Evolutionary conservation across 2,797 vertebrate genomes (phyloP), one percentile per base, ranked within the genome.

Genomic region (Acanthornis magna): DNA sequence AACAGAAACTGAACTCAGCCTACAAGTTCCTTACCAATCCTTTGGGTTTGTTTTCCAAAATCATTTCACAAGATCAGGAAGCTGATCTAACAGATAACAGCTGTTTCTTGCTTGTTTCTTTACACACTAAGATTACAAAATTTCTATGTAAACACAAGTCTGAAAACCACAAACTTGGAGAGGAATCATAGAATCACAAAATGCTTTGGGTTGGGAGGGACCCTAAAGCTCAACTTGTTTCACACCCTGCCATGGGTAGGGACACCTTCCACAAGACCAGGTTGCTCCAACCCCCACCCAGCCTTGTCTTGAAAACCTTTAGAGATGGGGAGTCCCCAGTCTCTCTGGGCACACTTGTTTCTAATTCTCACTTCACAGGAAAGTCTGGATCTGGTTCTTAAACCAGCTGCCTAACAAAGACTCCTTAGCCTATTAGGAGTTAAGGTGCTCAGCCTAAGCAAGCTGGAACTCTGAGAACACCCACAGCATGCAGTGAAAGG

Each of bases 31-130:
- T 67, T 10, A 79, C 77, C 67, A 71, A 34, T 30, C 48, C 71
- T 77, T 84, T 21, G 38, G n/a, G 73, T 88, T 88, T 82, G 55
- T 18, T 70, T 71, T 85, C 32, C 62, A 85, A 93, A 97, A 83
- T 43, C 3, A 78, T 63, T 91, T 73, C 88, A 70, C 71, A 73
- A 91, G 55, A 80, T 62, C 26, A 80, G 48, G 62, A 88, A 86
- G 34, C 47, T 73, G 60, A 88, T 91, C 26, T 73, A 86, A 75
- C n/a, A 90, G 85, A 45, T 73, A 88, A 75, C 1, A 58, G 21
- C 17, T 50, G 32, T n/a, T 93, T 51, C 75, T 83, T 67, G 30
- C 40, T 80, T 85, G 23, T 32, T 88, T 72, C 76, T 88, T 81
- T 66, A 78, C 38, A 54, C 55, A 61, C 40, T 65, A 66, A 88